These are phyloP conservation scores for Choristoneura fumiferana DNA, from an alignment of 1,140 invertebrate species.

Conservation along the genomic window DNA sequence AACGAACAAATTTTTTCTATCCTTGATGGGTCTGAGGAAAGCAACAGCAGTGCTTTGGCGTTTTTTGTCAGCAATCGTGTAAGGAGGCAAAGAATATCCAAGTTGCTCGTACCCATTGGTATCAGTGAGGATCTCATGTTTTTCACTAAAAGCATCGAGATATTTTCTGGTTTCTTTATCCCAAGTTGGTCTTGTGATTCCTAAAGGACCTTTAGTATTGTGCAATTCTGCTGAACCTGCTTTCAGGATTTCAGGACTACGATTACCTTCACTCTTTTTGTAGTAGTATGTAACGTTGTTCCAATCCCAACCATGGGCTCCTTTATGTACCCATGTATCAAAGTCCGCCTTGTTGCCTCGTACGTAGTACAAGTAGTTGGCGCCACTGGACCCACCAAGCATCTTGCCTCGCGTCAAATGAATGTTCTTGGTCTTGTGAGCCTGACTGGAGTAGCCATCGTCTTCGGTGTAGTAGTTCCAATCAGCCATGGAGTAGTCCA, in stretches of 20 bases:
- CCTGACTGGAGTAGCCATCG: conserved; percentile 82
- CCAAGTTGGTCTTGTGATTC: conserved; percentile 87
- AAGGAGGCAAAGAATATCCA: conserved; percentile 90
- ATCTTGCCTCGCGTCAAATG: conserved; percentile 83
- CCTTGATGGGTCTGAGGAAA: conserved; percentile 86
- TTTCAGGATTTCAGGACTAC: conserved; percentile 84
- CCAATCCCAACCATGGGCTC: conserved; percentile 93
- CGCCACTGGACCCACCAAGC: conserved; percentile 90
- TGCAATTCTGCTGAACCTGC: conserved; percentile 79
- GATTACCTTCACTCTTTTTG: conserved; percentile 90
- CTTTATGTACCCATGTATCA: conserved; percentile 89
- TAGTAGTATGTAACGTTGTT: conserved; percentile 89
- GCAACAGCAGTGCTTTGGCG: conserved; percentile 92
- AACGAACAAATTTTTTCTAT: conserved; percentile 86
- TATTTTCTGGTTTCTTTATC: conserved; percentile 79
- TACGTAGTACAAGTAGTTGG: conserved; percentile 97
- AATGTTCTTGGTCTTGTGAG: conserved; percentile 79
- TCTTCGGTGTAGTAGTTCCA: conserved; percentile 87
- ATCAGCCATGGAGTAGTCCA: conserved; percentile 54
- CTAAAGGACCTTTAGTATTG: conserved; percentile 82
- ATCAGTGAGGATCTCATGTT: conserved; percentile 87
- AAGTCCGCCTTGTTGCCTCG: conserved; percentile 90
- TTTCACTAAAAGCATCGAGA: conserved; percentile 84
- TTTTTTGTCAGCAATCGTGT: conserved; percentile 86
- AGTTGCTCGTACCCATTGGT: conserved; percentile 89